Conservation (phyloP, 2,888 invertebrate species). For the Agrilus cyanescens region DNA sequence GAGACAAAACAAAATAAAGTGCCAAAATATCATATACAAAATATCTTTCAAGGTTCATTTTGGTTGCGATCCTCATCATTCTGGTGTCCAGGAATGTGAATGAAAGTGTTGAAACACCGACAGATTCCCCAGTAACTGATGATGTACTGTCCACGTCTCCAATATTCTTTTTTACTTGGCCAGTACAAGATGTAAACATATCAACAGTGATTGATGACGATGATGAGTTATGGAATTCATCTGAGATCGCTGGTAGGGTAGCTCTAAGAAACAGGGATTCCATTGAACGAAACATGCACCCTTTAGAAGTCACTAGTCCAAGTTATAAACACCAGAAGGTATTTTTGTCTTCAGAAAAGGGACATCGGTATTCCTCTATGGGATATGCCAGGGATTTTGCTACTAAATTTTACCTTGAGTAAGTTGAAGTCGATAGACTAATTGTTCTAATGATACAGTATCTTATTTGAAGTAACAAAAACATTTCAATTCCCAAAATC, state of each 20-base stretch:
- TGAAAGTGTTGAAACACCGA: too few species aligned
- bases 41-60: too few species aligned
- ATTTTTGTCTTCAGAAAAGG: slow-evolving; percentile 47
- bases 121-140: too few species aligned
- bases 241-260: slow-evolving; percentile 43
- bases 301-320: slow-evolving; percentile 45
- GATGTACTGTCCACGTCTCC: too few species aligned
- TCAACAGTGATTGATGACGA: slow-evolving; percentile 6
- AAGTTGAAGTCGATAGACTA: slow-evolving; percentile 12
- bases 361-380: slow-evolving; percentile 49
- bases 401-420: slow-evolving; percentile 36
- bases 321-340: slow-evolving; percentile 60
- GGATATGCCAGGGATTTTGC: slow-evolving; percentile 61
- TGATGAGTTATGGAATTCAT: slow-evolving; percentile 36
- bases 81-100: too few species aligned
- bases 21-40: too few species aligned
- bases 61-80: too few species aligned
- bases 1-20: too few species aligned
- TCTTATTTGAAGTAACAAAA: slow-evolving; percentile 16
- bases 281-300: slow-evolving; percentile 41
- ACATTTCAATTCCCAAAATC: not conserved
- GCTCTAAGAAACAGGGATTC: slow-evolving; percentile 44
- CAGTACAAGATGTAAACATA: slow-evolving; percentile 22
- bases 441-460: slow-evolving; percentile 25
- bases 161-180: slow-evolving; percentile 6